These are phyloP conservation scores for Atethmia centrago DNA, from an alignment of 2,888 invertebrate species.

Conservation along the genomic window DNA sequence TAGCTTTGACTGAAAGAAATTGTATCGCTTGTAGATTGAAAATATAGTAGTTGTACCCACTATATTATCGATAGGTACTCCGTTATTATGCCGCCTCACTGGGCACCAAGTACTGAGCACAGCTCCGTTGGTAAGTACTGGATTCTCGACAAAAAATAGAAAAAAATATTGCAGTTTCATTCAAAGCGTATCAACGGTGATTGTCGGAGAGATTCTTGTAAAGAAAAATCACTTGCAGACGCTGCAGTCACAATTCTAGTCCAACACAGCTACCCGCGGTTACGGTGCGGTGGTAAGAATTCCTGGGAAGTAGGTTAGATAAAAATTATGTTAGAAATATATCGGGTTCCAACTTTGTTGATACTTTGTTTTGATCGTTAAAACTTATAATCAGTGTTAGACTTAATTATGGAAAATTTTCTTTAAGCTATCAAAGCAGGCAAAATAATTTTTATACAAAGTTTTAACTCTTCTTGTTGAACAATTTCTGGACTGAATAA, in stretches of 20 bases:
- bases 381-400: conserved; percentile 47
- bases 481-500: not conserved
- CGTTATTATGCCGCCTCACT: conserved; percentile 73
- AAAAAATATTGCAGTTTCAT: conserved; percentile 67
- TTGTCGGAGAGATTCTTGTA: conserved; percentile 66
- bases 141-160: conserved; percentile 69
- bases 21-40: conserved; percentile 57
- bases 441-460: conserved; percentile 10
- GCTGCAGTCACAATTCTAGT: conserved; percentile 49
- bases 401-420: conserved; percentile 18
- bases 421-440: conserved; percentile 23
- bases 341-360: conserved; percentile 20
- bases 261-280: conserved; percentile 32
- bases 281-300: conserved; percentile 24
- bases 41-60: conserved; percentile 49
- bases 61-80: conserved; percentile 67
- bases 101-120: conserved; percentile 69
- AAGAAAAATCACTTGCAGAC: conserved; percentile 65
- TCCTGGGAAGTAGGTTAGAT: conserved; percentile 30
- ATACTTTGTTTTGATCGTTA: conserved; percentile 39
- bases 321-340: conserved; percentile 33
- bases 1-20: conserved; percentile 51
- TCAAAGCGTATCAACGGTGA: conserved; percentile 69
- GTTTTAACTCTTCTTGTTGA: conserved; percentile 8
- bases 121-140: conserved; percentile 65